Conservation (phyloP, 2,888 invertebrate species). For the Bruchidius siliquastri region DNA sequence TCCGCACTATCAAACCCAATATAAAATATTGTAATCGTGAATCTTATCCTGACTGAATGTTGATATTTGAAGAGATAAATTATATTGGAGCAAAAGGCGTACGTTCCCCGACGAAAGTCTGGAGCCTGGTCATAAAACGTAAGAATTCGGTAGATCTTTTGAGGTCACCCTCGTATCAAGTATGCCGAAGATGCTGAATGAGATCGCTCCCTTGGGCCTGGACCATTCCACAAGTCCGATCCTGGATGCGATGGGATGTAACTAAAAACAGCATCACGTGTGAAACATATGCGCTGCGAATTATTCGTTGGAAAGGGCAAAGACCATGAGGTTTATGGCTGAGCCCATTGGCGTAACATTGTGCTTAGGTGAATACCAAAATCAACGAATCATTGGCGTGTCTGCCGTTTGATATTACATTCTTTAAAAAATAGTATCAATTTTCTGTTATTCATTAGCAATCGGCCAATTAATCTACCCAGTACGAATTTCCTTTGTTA, state of each 20-base stretch:
- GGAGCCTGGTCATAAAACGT: no score
- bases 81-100: no score
- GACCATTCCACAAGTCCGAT: conserved; percentile 4
- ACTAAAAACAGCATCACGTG: conserved; percentile 35
- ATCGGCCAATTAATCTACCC: neutral
- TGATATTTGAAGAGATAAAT: no score
- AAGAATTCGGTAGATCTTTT: no score
- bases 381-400: neutral
- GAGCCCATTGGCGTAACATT: neutral
- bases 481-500: neutral
- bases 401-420: neutral
- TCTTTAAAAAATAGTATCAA: no score
- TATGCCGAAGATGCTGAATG: no score
- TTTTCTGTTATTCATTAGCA: no score
- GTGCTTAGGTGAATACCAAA: neutral
- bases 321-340: neutral
- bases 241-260: conserved; percentile 2
- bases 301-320: neutral
- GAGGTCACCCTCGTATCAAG: no score
- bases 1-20: no score
- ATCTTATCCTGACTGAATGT: no score
- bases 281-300: conserved; percentile 31
- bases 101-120: no score
- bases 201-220: neutral
- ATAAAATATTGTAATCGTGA: no score